Evolutionary conservation across 2,797 vertebrate genomes (phyloP), one percentile per base, ranked within the genome.

Genomic region (Astyanax mexicanus): DNA sequence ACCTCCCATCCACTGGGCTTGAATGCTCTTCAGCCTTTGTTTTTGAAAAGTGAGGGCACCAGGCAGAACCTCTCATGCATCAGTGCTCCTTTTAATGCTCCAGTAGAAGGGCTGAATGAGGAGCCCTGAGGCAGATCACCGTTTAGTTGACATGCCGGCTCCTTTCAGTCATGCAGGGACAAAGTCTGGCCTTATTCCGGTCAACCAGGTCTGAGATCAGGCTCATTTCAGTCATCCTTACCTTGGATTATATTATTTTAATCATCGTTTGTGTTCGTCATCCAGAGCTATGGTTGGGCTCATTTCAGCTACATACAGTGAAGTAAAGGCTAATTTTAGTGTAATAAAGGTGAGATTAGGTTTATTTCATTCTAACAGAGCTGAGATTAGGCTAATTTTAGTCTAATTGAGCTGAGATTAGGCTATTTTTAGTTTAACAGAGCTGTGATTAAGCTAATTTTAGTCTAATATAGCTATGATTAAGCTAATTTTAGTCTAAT

Each of bases 51-150:
- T 38, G 35, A 55, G 12, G 13, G 13, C 7, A n/a, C 23, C 25
- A 57, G 51, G 38, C 19, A 72, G 45, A 25, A 8, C 38, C 27
- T 37, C 58, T 51, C 81, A 79, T 81, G 85, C 84, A 75, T 58
- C 21, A 81, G 77, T 79, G 82, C 80, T 81, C 81, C 1, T 80
- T 85, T 60, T 66, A 60, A 75, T 81, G 66, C 37, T 82, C 81
- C 78, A 27, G 81, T 58, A 80, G 42, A 29, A 84, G 80, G 77
- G 70, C 72, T 77, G 45, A 81, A 86, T 81, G 84, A 77, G 84
- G 62, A 67, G 35, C n/a, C 38, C 77, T 54, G 74, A 77, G 89
- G 80, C 88, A 78, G 69, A 69, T 81, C 88, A 86, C 88, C 88
- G 87, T 86, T 91, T 80, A 60, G 74, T 65, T 83, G 75, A 81